phyloP scores from a whole-genome alignment of 2,888 invertebrate species.

The Eilema caniola region DNA sequence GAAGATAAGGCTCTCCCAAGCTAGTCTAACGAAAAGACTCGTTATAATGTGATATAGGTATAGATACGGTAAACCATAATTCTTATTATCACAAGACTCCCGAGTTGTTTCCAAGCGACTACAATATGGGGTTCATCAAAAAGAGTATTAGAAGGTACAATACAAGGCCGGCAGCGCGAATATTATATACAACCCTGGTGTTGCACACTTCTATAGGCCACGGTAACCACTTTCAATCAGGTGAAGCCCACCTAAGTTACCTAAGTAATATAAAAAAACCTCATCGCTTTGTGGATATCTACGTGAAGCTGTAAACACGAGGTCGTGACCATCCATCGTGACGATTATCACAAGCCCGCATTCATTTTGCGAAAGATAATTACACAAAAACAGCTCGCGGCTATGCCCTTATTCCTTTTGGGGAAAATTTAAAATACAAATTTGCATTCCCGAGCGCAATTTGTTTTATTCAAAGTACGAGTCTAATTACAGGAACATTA shows the following conservation, averaged over 20 bases:
- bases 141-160: too few relatives aligned
- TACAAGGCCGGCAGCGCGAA: too few relatives aligned
- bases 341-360: constrained; percentile 52
- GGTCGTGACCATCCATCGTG: constrained; percentile 55
- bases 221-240: too few relatives aligned
- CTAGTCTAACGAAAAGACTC: too few relatives aligned
- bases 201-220: too few relatives aligned
- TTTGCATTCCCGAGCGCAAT: constrained; percentile 42
- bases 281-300: not conserved
- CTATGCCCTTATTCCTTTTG: constrained; percentile 41
- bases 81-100: not conserved
- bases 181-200: too few relatives aligned
- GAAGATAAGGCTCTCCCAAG: too few relatives aligned
- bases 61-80: not conserved
- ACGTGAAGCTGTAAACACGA: constrained; percentile 27
- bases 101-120: too few relatives aligned
- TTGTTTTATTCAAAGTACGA: constrained; percentile 29
- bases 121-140: too few relatives aligned
- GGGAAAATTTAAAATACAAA: constrained; percentile 45
- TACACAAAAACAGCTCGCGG: constrained; percentile 54
- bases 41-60: too few relatives aligned
- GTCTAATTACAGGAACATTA: constrained; percentile 22
- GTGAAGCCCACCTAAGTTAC: too few relatives aligned
- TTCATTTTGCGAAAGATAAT: constrained; percentile 65
- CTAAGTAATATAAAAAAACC: too few relatives aligned